Conservation (phyloP, 2,797 vertebrate genomes). For the Lutjanus argentimaculatus region DNA sequence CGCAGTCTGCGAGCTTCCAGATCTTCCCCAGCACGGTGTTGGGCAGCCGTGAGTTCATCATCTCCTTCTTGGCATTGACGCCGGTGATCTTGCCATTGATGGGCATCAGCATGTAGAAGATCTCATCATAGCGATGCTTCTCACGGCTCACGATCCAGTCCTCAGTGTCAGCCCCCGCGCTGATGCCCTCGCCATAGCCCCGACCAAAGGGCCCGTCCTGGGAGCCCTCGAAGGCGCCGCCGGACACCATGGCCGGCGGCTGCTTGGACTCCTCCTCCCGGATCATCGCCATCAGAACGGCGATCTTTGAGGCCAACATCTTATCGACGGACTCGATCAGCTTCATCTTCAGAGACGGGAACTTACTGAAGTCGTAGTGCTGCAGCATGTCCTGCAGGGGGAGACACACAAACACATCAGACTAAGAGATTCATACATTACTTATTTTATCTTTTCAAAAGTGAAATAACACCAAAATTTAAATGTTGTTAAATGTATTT, state of each 20-base stretch:
- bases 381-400: conserved; percentile 91
- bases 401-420: neutral
- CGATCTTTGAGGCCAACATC: conserved; percentile 95
- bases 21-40: conserved; percentile 97
- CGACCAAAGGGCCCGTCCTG: conserved; percentile 94
- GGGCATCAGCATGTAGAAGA: conserved; percentile 96
- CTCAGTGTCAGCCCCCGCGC: conserved; percentile 93
- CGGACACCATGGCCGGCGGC: conserved; percentile 90
- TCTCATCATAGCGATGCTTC: conserved; percentile 97
- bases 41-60: conserved; percentile 97
- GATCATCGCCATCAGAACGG: conserved; percentile 92
- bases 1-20: conserved; percentile 97
- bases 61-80: conserved; percentile 96
- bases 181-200: conserved; percentile 95
- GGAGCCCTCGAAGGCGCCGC: conserved; percentile 95
- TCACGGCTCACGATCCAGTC: conserved; percentile 97
- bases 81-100: conserved; percentile 97
- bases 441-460: too few species aligned
- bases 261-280: conserved; percentile 92
- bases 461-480: too few species aligned
- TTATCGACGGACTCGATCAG: conserved; percentile 96
- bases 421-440: too few species aligned
- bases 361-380: conserved; percentile 96
- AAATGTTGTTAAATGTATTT: too few species aligned
- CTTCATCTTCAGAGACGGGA: conserved; percentile 95